Base-by-base conservation (phyloP, 2,888 invertebrate genomes). In the Onchidella celtica region DNA sequence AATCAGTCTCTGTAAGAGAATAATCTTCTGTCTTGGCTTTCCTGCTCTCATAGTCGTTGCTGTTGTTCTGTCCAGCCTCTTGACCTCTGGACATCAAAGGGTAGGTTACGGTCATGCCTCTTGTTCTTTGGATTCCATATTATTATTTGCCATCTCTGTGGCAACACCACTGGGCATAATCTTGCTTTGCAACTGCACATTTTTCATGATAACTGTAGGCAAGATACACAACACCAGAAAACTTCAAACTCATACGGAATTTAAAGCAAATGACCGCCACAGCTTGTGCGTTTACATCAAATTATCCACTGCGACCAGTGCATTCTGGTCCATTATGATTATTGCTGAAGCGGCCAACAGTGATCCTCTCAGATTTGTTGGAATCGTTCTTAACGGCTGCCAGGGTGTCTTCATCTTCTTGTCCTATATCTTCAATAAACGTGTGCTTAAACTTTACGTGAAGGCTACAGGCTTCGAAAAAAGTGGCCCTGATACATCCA, bases 341-440 rank as follows among this genome's bases (percentile, higher is more conserved):
- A 29, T 80, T 32, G 40, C 74, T n/a, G 80, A 80, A 72, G 74
- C 65, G 2, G 24, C 47, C 0, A 68, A 65, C 27, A 74, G 57
- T 47, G 59, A 80, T 32, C 74, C 74, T 17, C 57, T 80, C 6
- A 11, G 57, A 3, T 66, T 57, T 36, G 66, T 80, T 4, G 24
- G 74, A 17, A 74, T 80, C 27, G 27, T 14, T 6, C 21, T 80
- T 17, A 74, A 80, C 38, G 80, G 80, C 9, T 32, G 65, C 3
- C 80, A 80, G 59, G 80, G 80, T 11, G 29, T 73, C 34, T 74
- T 80, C n/a, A 68, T 80, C 4, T 80, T 80, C 40, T 6, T 80
- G n/a, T 80, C 80, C 55, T 80, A 80, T 59, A 74, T 59, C 38
- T 73, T 55, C 55, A 80, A 80, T 68, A 66, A 36, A 27, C 27